Base-by-base conservation (phyloP, 2,797 vertebrate species). In the Ctenosaura bakeri region DNA sequence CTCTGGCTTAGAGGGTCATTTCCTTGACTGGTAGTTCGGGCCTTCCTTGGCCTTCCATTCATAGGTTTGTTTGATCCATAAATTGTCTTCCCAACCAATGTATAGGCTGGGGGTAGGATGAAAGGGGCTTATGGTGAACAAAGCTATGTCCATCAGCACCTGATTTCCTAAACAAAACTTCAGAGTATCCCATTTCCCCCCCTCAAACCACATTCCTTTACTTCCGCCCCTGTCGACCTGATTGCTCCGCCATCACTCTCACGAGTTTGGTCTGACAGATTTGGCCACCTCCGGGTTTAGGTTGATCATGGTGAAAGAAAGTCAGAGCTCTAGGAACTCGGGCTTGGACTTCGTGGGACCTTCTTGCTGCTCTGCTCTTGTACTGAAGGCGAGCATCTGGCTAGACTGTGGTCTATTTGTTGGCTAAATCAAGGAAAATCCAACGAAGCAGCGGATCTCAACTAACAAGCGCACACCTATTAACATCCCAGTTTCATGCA, bases 141-240 rank as follows among this genome's bases (percentile, higher is more conserved):
- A 86, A 80, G 18, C 2, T 6, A 66, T 32, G 46, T 8, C 29
- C 8, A 9, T 46, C 54, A 85, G 3, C 24, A 6, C 42, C 46
- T 59, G 26, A 73, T 42, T 29, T 29, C 32, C 10, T 2, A 90
- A 52, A 9, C 32, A 38, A 42, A 86, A 64, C 69, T 52, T 38
- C 26, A 59, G 38, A 59, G 42, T 71, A 50, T 74, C n/a, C 50
- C 42, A 16, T 46, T 38, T 18, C 35, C 9, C n/a, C n/a, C 42
- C 42, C 42, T 42, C 82, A 84, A 77, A 20, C 35, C 12, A 59
- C 71, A 26, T 76, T 89, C 56, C 20, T 14, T 9, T 38, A 22
- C 29, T 35, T 35, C 20, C 24, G 1, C 7, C n/a, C 18, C 42
- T 5, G 3, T 0, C 26, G 14, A 13, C 79, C 3, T 13, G 1